These are phyloP conservation scores for Acrocephalus arundinaceus DNA, from an alignment of 2,113 vertebrate genomes.

Conservation along the genomic window DNA sequence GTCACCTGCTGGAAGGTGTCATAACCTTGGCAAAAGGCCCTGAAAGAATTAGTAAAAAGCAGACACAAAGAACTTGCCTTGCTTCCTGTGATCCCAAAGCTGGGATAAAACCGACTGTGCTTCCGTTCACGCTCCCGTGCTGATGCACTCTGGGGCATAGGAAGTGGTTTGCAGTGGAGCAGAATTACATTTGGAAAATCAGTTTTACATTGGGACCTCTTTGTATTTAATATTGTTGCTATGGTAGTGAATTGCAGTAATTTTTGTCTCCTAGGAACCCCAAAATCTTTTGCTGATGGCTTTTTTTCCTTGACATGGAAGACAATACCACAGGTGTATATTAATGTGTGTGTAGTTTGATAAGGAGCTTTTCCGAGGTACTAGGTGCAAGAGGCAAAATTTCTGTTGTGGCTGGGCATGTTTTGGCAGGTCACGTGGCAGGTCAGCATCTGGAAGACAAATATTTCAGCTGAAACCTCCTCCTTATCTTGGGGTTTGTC, in stretches of 20 bases:
- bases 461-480: background rate
- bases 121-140: background rate
- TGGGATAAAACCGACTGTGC: background rate
- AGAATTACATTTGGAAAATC: background rate
- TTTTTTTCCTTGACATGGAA: background rate
- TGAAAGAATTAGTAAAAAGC: background rate
- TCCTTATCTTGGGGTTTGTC: background rate
- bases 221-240: background rate
- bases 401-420: background rate
- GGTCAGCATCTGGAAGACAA: conserved; percentile 1
- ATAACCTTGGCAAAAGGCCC: background rate
- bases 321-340: background rate
- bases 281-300: background rate
- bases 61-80: background rate
- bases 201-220: background rate
- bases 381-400: background rate
- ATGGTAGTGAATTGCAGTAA: background rate
- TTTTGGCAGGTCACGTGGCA: background rate
- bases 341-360: background rate
- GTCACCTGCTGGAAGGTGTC: background rate
- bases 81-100: background rate
- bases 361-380: background rate
- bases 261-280: background rate
- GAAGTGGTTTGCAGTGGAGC: background rate
- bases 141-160: background rate